phyloP scores from a whole-genome alignment of 2,888 invertebrate genomes.

The Noctua janthina region DNA sequence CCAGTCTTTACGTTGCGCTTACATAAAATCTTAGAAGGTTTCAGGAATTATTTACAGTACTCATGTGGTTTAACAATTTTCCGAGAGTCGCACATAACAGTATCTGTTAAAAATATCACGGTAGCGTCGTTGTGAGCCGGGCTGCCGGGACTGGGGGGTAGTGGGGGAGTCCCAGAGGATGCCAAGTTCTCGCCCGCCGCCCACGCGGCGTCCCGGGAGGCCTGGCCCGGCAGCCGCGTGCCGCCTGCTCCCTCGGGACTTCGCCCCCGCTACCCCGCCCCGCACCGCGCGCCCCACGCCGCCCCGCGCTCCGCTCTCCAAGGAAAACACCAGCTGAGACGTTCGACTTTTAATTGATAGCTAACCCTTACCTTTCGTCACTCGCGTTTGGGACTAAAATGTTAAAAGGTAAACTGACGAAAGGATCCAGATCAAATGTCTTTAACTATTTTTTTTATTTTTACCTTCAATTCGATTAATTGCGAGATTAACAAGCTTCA shows the following conservation, averaged over 20 bases:
- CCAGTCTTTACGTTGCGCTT: slow-evolving; percentile 22
- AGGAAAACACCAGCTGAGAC: slow-evolving; percentile 86
- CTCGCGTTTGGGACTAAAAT: slow-evolving; percentile 25
- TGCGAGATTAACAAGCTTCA: background rate
- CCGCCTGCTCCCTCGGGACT: slow-evolving; percentile 87
- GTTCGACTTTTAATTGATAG: slow-evolving; percentile 86
- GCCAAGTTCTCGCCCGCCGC: slow-evolving; percentile 87
- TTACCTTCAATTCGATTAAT: background rate
- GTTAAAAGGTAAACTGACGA: slow-evolving; percentile 21
- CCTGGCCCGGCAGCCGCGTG: slow-evolving; percentile 85
- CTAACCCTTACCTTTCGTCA: slow-evolving; percentile 63
- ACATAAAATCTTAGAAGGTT: slow-evolving; percentile 32
- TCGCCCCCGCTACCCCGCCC: slow-evolving; percentile 70
- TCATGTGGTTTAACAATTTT: slow-evolving; percentile 66
- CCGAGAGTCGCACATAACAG: slow-evolving; percentile 72
- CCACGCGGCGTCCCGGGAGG: slow-evolving; percentile 85
- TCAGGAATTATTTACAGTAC: slow-evolving; percentile 55
- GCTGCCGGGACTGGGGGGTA: slow-evolving; percentile 76
- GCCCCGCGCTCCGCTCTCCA: slow-evolving; percentile 74
- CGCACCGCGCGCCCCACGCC: slow-evolving; percentile 57
- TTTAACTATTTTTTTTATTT: background rate
- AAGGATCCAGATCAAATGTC: background rate
- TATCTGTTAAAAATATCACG: slow-evolving; percentile 87
- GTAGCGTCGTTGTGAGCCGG: slow-evolving; percentile 76
- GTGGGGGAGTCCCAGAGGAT: slow-evolving; percentile 84